Evolutionary conservation across 2,888 invertebrate genomes (phyloP).

Genomic region (Agriopis marginaria): DNA sequence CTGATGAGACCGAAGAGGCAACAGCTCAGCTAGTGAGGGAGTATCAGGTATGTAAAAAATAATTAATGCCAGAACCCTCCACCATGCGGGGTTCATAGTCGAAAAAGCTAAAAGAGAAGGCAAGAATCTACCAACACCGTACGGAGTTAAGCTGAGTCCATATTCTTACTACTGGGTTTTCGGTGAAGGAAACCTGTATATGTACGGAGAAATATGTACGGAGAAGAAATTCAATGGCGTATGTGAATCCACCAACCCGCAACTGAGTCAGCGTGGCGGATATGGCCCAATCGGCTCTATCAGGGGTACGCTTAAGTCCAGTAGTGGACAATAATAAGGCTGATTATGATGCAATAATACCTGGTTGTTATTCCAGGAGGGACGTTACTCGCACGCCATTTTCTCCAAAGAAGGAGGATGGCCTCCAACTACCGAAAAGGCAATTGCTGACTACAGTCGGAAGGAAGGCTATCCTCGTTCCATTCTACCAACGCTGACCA

Average conservation of each 20-base stretch:
- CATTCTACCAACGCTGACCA: constrained; percentile 76
- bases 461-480: constrained; percentile 72
- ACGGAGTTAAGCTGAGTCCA: too few relatives aligned
- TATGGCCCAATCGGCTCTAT: too few relatives aligned
- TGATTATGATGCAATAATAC: not conserved
- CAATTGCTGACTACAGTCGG: constrained; percentile 68
- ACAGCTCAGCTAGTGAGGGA: constrained; percentile 46
- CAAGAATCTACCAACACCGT: too few relatives aligned
- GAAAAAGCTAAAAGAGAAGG: too few relatives aligned
- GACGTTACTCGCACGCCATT: constrained; percentile 74
- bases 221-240: too few relatives aligned
- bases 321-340: not conserved
- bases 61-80: not conserved
- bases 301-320: too few relatives aligned
- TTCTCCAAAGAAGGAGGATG: constrained; percentile 79
- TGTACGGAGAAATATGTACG: too few relatives aligned
- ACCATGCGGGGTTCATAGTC: too few relatives aligned
- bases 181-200: too few relatives aligned
- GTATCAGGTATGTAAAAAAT: constrained; percentile 43
- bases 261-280: too few relatives aligned
- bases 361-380: constrained; percentile 50
- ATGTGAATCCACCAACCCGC: too few relatives aligned
- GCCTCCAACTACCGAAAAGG: constrained; percentile 71
- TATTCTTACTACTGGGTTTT: too few relatives aligned
- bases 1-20: constrained; percentile 40